Base-by-base conservation (phyloP, 2,888 invertebrate genomes). In the Scaptomyza tumidula region DNA sequence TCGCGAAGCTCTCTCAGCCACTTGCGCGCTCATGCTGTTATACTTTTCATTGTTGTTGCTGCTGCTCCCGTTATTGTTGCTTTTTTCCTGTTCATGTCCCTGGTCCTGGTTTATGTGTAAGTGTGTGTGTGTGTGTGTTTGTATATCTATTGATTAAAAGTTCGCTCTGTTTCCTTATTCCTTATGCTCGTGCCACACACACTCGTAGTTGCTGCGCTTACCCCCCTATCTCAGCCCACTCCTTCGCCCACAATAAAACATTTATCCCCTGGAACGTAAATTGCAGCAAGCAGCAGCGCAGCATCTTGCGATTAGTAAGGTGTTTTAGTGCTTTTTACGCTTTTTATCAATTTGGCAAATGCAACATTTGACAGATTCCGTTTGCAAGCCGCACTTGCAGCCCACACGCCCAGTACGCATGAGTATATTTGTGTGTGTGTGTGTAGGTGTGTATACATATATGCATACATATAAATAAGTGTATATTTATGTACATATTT, bases 111-210 rank as follows among this genome's bases (percentile, higher is more conserved):
- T 29, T 58, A 33, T 44, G 13, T 72, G 41, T 60, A 37, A 46
- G 56, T 60, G 58, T 39, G 27, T 57, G 31, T 49, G 53, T 49
- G 43, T 54, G 54, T 60, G 49, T 57, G 62, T 67, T 60, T 73
- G 59, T 78, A 69, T 71, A 70, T 84, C 72, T 85, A 85, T 85
- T 85, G 85, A 85, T 85, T 85, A 83, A 83, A 88, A 86, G 71
- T 85, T 74, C 68, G 79, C 73, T 71, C 80, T 64, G 79, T 61
- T 79, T 77, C 75, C 75, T 81, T 78, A 69, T 81, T 71, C 57
- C 71, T 84, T 72, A 71, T 78, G 66, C 50, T 81, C 73, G 76
- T 80, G 73, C 52, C 56, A 66, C 56, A 66, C 72, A 64, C 66
- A 69, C 62, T 77, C 65, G 75, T 71, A 84, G 67, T 69, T 75